phyloP scores from a whole-genome alignment of 2,113 vertebrate species.

The Colaptes auratus region DNA sequence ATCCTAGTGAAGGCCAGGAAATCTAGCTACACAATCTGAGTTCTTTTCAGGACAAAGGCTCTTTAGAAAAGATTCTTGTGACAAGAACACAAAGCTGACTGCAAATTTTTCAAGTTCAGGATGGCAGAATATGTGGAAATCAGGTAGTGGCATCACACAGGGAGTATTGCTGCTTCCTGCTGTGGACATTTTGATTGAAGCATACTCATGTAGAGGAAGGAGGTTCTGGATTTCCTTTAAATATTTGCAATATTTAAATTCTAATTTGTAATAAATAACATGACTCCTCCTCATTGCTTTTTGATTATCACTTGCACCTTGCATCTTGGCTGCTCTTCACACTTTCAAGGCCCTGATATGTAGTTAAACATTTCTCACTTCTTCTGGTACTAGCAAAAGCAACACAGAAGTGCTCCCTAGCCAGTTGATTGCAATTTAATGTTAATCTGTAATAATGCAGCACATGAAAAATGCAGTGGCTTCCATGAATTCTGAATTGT shows the following conservation, averaged over 20 bases:
- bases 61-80: background rate
- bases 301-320: background rate
- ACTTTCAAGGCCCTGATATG: conserved; percentile 37
- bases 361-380: conserved; percentile 52
- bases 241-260: conserved; percentile 29
- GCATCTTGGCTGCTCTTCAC: conserved; percentile 26
- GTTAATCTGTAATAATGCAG: conserved; percentile 51
- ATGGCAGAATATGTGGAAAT: background rate
- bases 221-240: background rate
- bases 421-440: conserved; percentile 63
- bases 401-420: conserved; percentile 37
- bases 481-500: conserved; percentile 16
- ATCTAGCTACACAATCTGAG: background rate
- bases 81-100: background rate
- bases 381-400: conserved; percentile 53
- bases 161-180: background rate
- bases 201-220: background rate
- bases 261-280: conserved; percentile 24
- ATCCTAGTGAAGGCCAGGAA: background rate
- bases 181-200: background rate
- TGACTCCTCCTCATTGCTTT: conserved; percentile 1
- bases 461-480: conserved; percentile 33
- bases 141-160: background rate
- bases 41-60: background rate
- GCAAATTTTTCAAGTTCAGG: background rate